Evolutionary conservation across 2,113 vertebrate genomes (phyloP), one percentile per base, ranked within the genome.

Genomic region (Nibea coibor): DNA sequence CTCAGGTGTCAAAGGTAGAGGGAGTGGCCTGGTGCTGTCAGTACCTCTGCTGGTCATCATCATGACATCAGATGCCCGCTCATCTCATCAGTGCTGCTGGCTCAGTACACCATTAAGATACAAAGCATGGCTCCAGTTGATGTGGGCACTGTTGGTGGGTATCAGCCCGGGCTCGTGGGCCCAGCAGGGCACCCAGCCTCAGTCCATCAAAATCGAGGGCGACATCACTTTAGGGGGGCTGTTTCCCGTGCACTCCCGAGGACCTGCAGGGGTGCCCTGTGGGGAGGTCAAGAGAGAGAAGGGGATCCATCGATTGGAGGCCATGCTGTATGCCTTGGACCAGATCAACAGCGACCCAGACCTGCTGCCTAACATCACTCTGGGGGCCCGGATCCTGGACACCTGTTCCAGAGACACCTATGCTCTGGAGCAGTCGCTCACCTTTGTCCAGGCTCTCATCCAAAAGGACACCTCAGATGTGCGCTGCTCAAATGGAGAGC

Each of bases 321-420:
- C 97, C 82, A 97, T 98, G 97, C 87, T 98, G 48, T 98, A 98
- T 3, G 97, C 97, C 11, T 80, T 98, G 89, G 97, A 98, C 85
- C 96, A 96, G 65, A 96, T 98, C 56, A 98, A 98, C 89, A 95
- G 94, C 0, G 97, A 97, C 92, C 96, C 96, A 0, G 89, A 89
- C n/a, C 87, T 98, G 78, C 94, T 98, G 73, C 97, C 97, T 1
- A 97, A 97, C 88, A 94, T 98, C 83, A 97, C 96, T 0, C 91
- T 98, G 50, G 97, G 97, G 0, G 97, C 96, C 5, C 93, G 96
- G 4, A 96, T 98, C 83, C 91, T 98, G 1, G 97, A 97, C 91
- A 97, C 97, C 17, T 97, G 97, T 89, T 97, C 97, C 12, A 90
- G 97, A 72, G 96, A 98, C 92, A 98, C 97, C 5, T 97, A 98